Evolutionary conservation across 2,797 vertebrate species (phyloP).

Genomic region (Mastacembelus armatus): DNA sequence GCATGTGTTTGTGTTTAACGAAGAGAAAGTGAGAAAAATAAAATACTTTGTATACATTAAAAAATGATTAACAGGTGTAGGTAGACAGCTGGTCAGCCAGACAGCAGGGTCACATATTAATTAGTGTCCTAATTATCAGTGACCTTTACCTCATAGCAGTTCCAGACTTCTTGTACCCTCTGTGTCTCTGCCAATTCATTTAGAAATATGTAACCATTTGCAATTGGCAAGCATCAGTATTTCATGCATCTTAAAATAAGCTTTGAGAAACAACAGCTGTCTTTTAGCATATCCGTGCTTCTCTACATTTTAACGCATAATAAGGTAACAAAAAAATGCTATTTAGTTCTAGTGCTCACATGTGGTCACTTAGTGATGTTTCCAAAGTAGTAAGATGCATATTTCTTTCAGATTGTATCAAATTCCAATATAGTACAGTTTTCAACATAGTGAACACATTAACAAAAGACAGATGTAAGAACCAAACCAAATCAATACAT

Average conservation of each 20-base stretch:
- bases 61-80: constrained; percentile 46
- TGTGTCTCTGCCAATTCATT: constrained; percentile 50
- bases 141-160: constrained; percentile 57
- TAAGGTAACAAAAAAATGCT: neutral
- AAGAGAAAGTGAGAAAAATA: neutral
- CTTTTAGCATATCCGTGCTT: constrained; percentile 6
- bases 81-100: constrained; percentile 55
- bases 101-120: constrained; percentile 66
- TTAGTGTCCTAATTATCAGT: constrained; percentile 65
- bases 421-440: neutral
- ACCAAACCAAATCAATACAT: neutral
- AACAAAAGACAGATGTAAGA: neutral
- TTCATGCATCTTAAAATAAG: constrained; percentile 42
- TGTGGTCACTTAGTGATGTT: neutral
- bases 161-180: constrained; percentile 46
- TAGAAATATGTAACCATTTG: constrained; percentile 43
- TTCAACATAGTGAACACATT: neutral
- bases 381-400: neutral
- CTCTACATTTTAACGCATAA: constrained; percentile 15
- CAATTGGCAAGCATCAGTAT: constrained; percentile 47
- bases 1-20: neutral
- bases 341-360: neutral
- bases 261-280: constrained; percentile 38
- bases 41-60: constrained; percentile 33
- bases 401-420: neutral